These are phyloP conservation scores for Oscheius sp. DNA, from an alignment of 2,888 invertebrate species.

Conservation along the genomic window DNA sequence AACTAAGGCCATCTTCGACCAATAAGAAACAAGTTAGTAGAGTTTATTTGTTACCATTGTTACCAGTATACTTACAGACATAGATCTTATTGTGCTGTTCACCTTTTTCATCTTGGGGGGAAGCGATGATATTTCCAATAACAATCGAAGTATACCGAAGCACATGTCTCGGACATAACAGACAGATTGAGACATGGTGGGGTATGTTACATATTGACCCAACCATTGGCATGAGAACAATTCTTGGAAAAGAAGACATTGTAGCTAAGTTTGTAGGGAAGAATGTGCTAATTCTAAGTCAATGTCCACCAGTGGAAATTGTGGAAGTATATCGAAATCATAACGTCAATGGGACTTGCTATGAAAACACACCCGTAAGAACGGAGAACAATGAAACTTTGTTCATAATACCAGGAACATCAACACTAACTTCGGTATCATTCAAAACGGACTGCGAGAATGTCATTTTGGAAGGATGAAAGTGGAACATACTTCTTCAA, in stretches of 20 bases:
- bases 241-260: conserved; percentile 35
- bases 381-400: neutral
- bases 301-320: conserved; percentile 14
- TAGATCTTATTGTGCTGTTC: no score
- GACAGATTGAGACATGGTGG: conserved; percentile 24
- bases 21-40: no score
- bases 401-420: conserved; percentile 5
- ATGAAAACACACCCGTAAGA: conserved; percentile 29
- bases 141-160: conserved; percentile 19
- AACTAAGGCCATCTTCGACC: no score
- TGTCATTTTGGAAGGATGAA: neutral
- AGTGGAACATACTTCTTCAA: neutral
- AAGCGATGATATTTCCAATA: no score
- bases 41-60: no score
- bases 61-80: no score
- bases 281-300: conserved; percentile 17
- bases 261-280: conserved; percentile 31
- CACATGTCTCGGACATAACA: conserved; percentile 33
- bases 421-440: neutral
- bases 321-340: conserved; percentile 15
- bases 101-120: no score
- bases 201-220: conserved; percentile 33
- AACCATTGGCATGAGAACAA: conserved; percentile 32
- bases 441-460: neutral
- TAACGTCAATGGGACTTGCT: conserved; percentile 30